A percentile compares a stretch with the other conserved stretches of the same genome.
phyloP scores from a whole-genome alignment of 2,113 vertebrate species.

The Limnothrissa miodon region DNA sequence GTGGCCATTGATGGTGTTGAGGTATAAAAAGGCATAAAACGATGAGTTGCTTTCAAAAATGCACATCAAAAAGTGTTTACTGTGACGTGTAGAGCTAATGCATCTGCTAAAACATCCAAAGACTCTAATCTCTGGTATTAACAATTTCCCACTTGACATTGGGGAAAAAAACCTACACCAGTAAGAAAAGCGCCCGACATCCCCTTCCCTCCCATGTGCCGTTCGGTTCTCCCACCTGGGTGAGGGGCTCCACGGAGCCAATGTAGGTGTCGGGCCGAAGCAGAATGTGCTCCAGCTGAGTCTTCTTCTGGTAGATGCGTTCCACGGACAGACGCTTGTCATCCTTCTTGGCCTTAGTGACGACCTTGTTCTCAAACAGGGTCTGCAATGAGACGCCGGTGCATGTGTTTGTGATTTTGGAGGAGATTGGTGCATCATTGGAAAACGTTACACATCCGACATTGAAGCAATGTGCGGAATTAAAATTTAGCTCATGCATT shows the following conservation, averaged over 20 bases:
- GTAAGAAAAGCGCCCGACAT: too few relatives aligned
- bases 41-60: too few relatives aligned
- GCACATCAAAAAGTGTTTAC: too few relatives aligned
- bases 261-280: slow-evolving; percentile 97
- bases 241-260: slow-evolving; percentile 91
- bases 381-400: slow-evolving; percentile 52
- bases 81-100: too few relatives aligned
- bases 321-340: slow-evolving; percentile 84
- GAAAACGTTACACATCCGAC: too few relatives aligned
- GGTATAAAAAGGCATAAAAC: too few relatives aligned
- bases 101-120: too few relatives aligned
- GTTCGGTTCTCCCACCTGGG: slow-evolving; percentile 72
- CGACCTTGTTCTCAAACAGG: slow-evolving; percentile 74
- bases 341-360: slow-evolving; percentile 77
- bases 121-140: too few relatives aligned
- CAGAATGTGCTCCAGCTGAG: slow-evolving; percentile 96
- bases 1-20: too few relatives aligned
- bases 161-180: too few relatives aligned
- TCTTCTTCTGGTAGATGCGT: slow-evolving; percentile 98
- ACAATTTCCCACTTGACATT: too few relatives aligned
- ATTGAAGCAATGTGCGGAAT: background rate
- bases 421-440: too few relatives aligned
- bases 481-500: background rate
- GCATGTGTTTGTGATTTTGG: background rate
- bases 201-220: background rate